phyloP scores from a whole-genome alignment of 2,113 vertebrate genomes.

The Forbesichthys agassizii region DNA sequence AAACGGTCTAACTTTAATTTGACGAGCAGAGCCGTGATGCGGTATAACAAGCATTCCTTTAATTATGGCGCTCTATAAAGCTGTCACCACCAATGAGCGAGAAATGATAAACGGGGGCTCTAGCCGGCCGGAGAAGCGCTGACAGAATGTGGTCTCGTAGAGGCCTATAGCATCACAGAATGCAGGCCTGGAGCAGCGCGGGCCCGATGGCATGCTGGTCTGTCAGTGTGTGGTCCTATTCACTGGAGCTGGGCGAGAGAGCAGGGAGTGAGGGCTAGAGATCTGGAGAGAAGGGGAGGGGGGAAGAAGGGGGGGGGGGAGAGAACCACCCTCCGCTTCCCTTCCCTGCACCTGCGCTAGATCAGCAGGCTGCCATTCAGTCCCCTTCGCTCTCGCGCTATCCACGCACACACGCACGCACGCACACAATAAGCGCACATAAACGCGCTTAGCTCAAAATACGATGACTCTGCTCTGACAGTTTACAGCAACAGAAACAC shows the following conservation, averaged over 20 bases:
- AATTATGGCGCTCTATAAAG: constrained; percentile 57
- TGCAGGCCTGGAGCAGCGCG: constrained; percentile 59
- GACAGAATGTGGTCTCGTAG: constrained; percentile 4
- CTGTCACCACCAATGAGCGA: constrained; percentile 64
- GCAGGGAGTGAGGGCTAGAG: constrained; percentile 73
- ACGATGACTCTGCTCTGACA: constrained; percentile 49
- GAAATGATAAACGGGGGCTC: constrained; percentile 3
- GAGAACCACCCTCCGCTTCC: constrained; percentile 74
- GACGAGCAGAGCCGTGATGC: constrained; percentile 14
- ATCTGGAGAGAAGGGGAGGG: constrained; percentile 76
- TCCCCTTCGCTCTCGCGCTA: constrained; percentile 15
- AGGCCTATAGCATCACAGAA: constrained; percentile 60
- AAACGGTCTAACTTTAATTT: constrained; percentile 3
- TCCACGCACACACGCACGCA: constrained; percentile 27
- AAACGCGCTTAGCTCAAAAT: constrained; percentile 18
- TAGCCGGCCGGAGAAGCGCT: background rate
- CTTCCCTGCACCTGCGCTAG: constrained; percentile 91
- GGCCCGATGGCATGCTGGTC: constrained; percentile 91
- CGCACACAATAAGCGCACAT: constrained; percentile 11
- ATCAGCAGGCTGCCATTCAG: constrained; percentile 94
- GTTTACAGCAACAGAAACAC: constrained; percentile 23
- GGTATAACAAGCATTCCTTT: constrained; percentile 36
- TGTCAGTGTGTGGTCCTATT: constrained; percentile 97
- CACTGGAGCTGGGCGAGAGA: constrained; percentile 74
- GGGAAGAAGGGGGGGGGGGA: constrained; percentile 71